Conservation (phyloP, 2,888 invertebrate species). For the Amblyjoppa fuscipennis region DNA sequence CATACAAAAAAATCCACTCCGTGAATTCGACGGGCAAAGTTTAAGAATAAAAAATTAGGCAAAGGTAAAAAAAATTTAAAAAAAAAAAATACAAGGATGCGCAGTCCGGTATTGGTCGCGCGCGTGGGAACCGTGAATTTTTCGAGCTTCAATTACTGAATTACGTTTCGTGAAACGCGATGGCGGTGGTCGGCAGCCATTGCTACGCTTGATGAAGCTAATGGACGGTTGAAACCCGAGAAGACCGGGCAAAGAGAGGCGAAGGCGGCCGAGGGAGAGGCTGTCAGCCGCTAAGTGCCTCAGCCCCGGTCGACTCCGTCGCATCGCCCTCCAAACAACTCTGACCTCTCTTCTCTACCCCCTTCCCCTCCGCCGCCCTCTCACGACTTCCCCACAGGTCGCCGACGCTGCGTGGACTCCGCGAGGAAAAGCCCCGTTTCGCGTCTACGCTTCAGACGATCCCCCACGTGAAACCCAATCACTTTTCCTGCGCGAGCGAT, state of each 20-base stretch:
- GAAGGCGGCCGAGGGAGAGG: slow-evolving; percentile 79
- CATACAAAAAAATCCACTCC: too few species aligned
- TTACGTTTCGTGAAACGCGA: slow-evolving; percentile 72
- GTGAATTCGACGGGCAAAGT: neutral
- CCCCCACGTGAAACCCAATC: slow-evolving; percentile 82
- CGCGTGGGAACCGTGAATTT: neutral
- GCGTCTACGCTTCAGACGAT: slow-evolving; percentile 16
- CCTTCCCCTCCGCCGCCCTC: slow-evolving; percentile 25
- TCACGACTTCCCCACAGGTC: neutral
- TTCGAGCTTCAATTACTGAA: slow-evolving; percentile 81
- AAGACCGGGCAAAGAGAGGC: slow-evolving; percentile 75
- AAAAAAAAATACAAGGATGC: neutral
- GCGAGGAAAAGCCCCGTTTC: slow-evolving; percentile 29
- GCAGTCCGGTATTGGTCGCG: neutral
- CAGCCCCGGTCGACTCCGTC: slow-evolving; percentile 65
- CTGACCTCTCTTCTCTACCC: slow-evolving; percentile 28
- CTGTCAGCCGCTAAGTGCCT: slow-evolving; percentile 84
- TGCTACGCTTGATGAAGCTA: slow-evolving; percentile 83
- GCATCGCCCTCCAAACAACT: slow-evolving; percentile 46
- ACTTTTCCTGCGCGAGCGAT: slow-evolving; percentile 78
- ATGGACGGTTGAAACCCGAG: slow-evolving; percentile 84
- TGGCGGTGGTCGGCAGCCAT: slow-evolving; percentile 77
- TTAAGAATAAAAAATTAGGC: neutral
- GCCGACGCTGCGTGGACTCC: slow-evolving; percentile 26
- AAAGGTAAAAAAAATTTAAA: too few species aligned